Evolutionary conservation across 2,113 vertebrate genomes (phyloP), one percentile per base, ranked within the genome.

Genomic region (Ursus arctos): DNA sequence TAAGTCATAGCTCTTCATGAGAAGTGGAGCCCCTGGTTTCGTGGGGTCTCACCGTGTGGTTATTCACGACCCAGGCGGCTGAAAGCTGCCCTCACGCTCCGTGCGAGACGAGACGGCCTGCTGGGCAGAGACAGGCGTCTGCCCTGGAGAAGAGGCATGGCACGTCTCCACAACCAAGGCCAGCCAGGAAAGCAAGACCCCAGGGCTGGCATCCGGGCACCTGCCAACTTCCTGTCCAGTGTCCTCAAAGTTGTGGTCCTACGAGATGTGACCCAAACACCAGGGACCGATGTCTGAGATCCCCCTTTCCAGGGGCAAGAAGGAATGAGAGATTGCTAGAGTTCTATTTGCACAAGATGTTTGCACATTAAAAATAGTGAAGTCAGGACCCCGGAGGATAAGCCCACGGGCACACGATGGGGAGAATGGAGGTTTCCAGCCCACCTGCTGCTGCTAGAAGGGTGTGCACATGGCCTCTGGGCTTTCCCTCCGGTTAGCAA

Each of bases 91-190:
- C 36, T 33, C 21, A 65, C 3, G 16, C 22, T 14, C 36, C 19
- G 18, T 59, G 40, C 7, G 15, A 49, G 21, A 15, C 1, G 6
- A 71, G 21, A 57, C 49, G 24, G 24, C 36, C 80, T n/a, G 13
- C 19, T 13, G 13, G 81, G n/a, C 80, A 1, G 6, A 13, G 36
- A 9, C 10, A 53, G 61, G 26, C 40, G 18, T 11, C 53, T 0
- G 19, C 16, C 0, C 3, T 6, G 63, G n/a, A 57, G 12, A 18
- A 31, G 9, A 0, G 51, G 2, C 1, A 28, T 18, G 74, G 15
- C 74, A 18, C 24, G 7, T n/a, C 69, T 28, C 61, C 74, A 24
- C 0, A 53, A 33, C 9, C 51, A n/a, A 1, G 1, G 16, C n/a
- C 22, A 12, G 28, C 36, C n/a, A 31, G 55, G 49, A 40, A 31